Base-by-base conservation (phyloP, 2,113 vertebrate species). In the Emydura subglobosa region DNA sequence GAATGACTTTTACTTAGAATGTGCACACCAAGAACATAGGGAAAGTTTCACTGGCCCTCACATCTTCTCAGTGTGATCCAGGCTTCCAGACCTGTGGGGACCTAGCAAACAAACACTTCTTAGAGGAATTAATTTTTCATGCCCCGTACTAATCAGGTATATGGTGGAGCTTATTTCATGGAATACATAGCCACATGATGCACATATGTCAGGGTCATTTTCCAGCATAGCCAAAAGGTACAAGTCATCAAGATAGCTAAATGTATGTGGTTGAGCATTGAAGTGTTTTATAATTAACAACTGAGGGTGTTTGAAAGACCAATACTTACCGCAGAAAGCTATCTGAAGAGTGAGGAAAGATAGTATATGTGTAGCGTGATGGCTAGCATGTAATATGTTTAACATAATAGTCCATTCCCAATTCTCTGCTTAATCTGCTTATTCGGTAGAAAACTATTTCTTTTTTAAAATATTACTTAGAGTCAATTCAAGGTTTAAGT, bases 121-220 rank as follows among this genome's bases (percentile, higher is more conserved):
- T 96, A 96, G 95, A 96, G 65, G 93, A 94, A 96, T 95, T 95
- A 92, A 93, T 95, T 95, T 95, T 92, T 89, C 74, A 95, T 91
- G 93, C 90, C 95, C 90, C 87, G 94, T 59, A n/a, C 34, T 34
- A 72, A 93, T 59, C 57, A 59, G 57, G 25, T 94, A 82, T 1
- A 1, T 89, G 82, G 29, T 85, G 44, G n/a, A 90, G 82, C 84
- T 19, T 72, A 87, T 96, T 96, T 93, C 12, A 4, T 80, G 72
- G 80, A 82, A 88, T 95, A 86, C 27, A 50, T 78, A 24, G 17
- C 14, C 39, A 49, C 91, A 72, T 55, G 53, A 78, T 55, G 82
- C 7, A 84, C 94, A 94, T 39, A n/a, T 21, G 93, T 91, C 61
- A 55, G 79, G 55, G 31, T 53, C 14, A 47, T 6, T 90, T 96